Evolutionary conservation across 2,113 vertebrate species (phyloP), one percentile per base, ranked within the genome.

Genomic region (Lutjanus erythropterus): DNA sequence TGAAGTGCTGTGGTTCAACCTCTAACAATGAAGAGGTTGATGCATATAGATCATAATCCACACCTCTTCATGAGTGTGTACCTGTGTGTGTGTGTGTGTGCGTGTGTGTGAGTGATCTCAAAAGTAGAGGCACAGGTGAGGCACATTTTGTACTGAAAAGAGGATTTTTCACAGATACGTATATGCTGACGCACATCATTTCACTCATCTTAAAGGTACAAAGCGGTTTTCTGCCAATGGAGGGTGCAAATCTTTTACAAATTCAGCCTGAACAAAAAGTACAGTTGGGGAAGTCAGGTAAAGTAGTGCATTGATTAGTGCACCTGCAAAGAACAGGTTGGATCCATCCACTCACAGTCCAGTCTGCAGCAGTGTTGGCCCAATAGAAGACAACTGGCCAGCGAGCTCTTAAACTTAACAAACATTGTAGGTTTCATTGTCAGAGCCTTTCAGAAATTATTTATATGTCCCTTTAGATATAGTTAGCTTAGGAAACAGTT

Each of bases 21-120:
- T 18, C 9, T 80, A 59, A 73, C 58, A 65, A 65, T 66, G 21
- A 66, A 56, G 59, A 58, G 42, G 37, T 27, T 55, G 53, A 7
- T 15, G 6, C 27, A 49, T 46, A 15, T 7, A 68, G 18, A 67
- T 73, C 15, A 46, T 41, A 16, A 73, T 35, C n/a, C 29, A 52
- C 49, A 55, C 46, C 61, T 39, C 5, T 19, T 37, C 21, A 44
- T 18, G 8, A 10, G 27, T 42, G n/a, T 72, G 29, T 53, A 6
- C 21, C 29, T 71, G 52, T 31, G 42, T 68, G 19, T 25, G 56
- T 37, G n/a, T n/a, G 27, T 42, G n/a, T 72, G 29, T 53, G 4
- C 21, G n/a, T 71, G 52, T 31, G 42, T 68, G 19, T 25, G 56
- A n/a, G n/a, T 37, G 16, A 60, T 21, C 35, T 37, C 41, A 42